phyloP scores from a whole-genome alignment of 2,113 vertebrate species.

The Pteruthius melanotis region DNA sequence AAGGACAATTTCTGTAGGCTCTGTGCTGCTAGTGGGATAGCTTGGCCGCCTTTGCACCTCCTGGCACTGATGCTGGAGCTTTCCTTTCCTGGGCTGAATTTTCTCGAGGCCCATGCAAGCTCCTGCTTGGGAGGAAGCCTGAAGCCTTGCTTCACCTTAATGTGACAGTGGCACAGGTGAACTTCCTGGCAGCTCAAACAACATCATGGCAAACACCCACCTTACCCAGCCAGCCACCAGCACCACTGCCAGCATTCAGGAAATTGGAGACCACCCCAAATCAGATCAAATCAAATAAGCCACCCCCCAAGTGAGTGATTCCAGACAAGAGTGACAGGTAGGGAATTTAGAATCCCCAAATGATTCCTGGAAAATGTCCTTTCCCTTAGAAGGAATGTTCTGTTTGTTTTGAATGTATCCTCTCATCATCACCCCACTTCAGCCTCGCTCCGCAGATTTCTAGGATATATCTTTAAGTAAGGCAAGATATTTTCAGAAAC shows the following conservation, averaged over 20 bases:
- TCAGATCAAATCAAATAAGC: not conserved
- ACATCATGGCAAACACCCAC: not conserved
- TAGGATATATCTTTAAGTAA: not conserved
- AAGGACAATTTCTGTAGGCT: not conserved
- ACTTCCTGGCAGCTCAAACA: not conserved
- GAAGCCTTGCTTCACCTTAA: not conserved
- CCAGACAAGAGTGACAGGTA: not conserved
- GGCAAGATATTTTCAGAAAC: not conserved
- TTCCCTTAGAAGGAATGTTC: not conserved
- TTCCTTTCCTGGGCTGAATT: not conserved
- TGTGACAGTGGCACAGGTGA: not conserved
- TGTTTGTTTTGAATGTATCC: not conserved
- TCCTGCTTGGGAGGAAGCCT: too few relatives aligned
- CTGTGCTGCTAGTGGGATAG: not conserved
- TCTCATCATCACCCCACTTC: not conserved
- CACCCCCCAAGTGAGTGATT: not conserved
- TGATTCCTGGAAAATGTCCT: not conserved
- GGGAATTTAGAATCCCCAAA: not conserved
- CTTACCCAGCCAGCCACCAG: not conserved
- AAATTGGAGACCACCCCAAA: not conserved
- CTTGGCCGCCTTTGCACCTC: not conserved
- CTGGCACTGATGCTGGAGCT: not conserved
- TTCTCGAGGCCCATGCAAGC: fast-evolving
- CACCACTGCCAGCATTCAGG: not conserved
- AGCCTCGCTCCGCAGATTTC: not conserved